phyloP scores from a whole-genome alignment of 2,797 vertebrate species.

The Chlorospingus semifuscus region DNA sequence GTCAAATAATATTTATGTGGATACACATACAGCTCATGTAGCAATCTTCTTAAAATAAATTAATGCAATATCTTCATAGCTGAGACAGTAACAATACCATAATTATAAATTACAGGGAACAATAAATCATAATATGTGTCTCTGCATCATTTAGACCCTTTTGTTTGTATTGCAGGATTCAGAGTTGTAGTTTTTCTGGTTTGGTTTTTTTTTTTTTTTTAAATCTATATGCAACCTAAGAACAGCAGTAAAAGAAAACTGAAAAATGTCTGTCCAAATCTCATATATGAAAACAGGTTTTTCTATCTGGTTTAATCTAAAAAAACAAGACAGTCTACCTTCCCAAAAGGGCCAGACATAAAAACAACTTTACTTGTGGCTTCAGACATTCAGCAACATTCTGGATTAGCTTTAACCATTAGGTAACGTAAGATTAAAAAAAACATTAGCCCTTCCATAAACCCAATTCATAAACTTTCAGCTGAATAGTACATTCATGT shows the following conservation, averaged over 20 bases:
- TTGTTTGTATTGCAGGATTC: neutral
- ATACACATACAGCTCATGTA: neutral
- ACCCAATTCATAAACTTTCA: neutral
- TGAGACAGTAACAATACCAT: neutral
- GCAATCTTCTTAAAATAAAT: neutral
- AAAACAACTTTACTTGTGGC: neutral
- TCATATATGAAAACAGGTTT: neutral
- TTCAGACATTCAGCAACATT: neutral
- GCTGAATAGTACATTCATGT: neutral
- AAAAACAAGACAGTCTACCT: neutral
- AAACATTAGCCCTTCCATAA: neutral
- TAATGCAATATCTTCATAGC: neutral
- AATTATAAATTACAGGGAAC: neutral
- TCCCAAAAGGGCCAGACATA: neutral
- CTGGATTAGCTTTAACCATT: neutral
- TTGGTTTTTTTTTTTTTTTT: neutral
- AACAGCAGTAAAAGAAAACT: neutral
- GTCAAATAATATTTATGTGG: conserved; percentile 8
- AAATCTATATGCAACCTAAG: neutral
- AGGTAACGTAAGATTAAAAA: neutral
- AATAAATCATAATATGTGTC: neutral
- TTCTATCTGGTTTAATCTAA: neutral
- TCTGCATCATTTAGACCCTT: neutral
- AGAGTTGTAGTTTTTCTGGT: neutral
- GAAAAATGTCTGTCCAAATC: neutral